These are phyloP conservation scores for Macropodus opercularis DNA, from an alignment of 2,797 vertebrate species.

Conservation along the genomic window DNA sequence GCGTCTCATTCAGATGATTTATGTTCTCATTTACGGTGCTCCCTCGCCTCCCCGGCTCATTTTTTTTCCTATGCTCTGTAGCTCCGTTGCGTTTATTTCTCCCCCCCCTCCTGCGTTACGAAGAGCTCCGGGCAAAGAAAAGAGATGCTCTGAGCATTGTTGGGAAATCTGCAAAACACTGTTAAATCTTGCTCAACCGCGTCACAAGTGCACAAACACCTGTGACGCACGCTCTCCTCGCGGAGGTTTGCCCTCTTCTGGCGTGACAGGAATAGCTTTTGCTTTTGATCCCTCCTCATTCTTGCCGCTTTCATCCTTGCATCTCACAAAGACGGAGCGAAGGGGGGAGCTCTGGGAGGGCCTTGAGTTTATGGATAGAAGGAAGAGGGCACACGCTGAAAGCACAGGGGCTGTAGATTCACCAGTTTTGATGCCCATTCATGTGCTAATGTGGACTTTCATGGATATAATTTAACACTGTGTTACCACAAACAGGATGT, in stretches of 20 bases:
- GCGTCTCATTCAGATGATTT: conserved; percentile 68
- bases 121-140: neutral
- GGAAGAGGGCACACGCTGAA: conserved; percentile 29
- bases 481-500: conserved; percentile 47
- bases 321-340: conserved; percentile 37
- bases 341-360: conserved; percentile 1
- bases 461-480: conserved; percentile 41
- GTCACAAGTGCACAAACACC: conserved; percentile 47
- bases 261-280: conserved; percentile 30
- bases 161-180: conserved; percentile 8
- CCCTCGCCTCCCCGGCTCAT: conserved; percentile 11
- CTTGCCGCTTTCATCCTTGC: conserved; percentile 35
- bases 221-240: conserved; percentile 50
- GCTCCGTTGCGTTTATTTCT: neutral
- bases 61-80: conserved; percentile 8
- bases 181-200: conserved; percentile 13
- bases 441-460: conserved; percentile 75
- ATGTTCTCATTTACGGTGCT: conserved; percentile 60
- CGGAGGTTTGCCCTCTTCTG: conserved; percentile 21
- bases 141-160: conserved; percentile 15
- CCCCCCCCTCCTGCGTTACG: neutral
- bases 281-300: conserved; percentile 8
- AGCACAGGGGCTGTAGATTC: conserved; percentile 44
- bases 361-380: conserved; percentile 30
- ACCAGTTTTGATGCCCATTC: conserved; percentile 62